phyloP scores from a whole-genome alignment of 2,797 vertebrate genomes.

The Oreonectes daqikongensis region DNA sequence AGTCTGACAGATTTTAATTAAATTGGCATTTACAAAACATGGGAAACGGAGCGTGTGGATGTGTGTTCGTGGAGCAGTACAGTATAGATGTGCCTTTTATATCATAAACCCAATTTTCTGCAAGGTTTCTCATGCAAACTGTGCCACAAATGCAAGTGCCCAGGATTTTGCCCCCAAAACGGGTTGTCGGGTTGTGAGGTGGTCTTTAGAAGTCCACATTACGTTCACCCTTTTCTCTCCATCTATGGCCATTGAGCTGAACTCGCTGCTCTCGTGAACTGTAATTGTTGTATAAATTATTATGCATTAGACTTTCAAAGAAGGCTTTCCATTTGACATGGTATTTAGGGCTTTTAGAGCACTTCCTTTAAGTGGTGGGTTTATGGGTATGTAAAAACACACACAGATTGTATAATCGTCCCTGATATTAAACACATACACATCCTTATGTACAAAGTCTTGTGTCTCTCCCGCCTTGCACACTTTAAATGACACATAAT shows the following conservation, averaged over 20 bases:
- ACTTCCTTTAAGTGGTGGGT: conserved; percentile 59
- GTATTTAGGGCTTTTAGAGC: conserved; percentile 51
- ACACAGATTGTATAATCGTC: conserved; percentile 25
- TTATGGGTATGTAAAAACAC: conserved; percentile 50
- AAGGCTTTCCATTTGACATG: conserved; percentile 51
- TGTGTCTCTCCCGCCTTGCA: conserved; percentile 6
- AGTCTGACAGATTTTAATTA: conserved; percentile 81
- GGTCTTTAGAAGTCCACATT: neutral
- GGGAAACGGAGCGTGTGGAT: conserved; percentile 44
- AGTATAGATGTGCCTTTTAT: neutral
- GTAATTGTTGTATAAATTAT: conserved; percentile 50
- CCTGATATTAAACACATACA: conserved; percentile 38
- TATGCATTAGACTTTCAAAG: conserved; percentile 47
- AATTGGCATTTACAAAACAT: conserved; percentile 79
- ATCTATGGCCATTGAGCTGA: conserved; percentile 39
- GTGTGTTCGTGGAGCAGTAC: conserved; percentile 29
- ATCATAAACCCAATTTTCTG: neutral
- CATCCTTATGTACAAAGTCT: neutral
- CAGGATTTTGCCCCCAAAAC: neutral
- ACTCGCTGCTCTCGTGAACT: conserved; percentile 46
- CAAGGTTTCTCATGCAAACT: neutral
- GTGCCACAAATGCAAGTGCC: neutral
- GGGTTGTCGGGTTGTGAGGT: neutral
- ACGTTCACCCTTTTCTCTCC: neutral
- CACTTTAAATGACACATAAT: conserved; percentile 23